Percentiles rank a stretch among this genome's conserved stretches.
Evolutionary conservation across 2,797 vertebrate species (phyloP).

Genomic region (Sternotherus odoratus): DNA sequence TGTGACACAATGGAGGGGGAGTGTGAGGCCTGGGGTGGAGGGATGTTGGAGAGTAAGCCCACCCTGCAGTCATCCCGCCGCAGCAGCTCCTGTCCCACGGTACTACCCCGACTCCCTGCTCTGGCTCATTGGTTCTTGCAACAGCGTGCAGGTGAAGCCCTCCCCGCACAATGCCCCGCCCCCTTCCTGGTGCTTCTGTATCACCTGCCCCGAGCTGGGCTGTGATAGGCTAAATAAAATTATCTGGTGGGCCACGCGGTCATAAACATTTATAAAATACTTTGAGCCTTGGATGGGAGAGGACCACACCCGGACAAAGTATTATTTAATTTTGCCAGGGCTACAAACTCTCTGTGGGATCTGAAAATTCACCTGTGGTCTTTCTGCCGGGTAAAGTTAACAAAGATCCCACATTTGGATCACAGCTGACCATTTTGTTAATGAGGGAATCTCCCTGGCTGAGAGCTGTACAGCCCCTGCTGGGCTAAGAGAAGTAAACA

Average conservation of each 20-base stretch:
- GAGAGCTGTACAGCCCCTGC: background rate
- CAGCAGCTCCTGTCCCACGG: background rate
- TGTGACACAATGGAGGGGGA: too few relatives aligned
- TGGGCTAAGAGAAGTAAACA: background rate
- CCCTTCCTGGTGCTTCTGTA: background rate
- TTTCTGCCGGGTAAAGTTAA: background rate
- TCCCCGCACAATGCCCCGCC: too few relatives aligned
- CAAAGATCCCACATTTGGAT: background rate
- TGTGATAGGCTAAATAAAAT: background rate
- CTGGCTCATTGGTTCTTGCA: too few relatives aligned
- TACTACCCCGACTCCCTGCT: background rate
- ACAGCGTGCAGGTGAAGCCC: too few relatives aligned
- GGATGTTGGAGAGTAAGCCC: background rate
- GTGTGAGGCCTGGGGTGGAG: too few relatives aligned
- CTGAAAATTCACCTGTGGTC: background rate
- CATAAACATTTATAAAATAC: background rate
- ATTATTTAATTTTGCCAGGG: background rate
- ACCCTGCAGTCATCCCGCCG: background rate
- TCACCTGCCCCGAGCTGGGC: background rate
- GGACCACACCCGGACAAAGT: background rate
- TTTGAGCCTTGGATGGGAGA: background rate
- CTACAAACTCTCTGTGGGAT: background rate
- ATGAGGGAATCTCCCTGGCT: background rate
- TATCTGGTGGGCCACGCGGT: background rate
- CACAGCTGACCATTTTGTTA: background rate